These are phyloP conservation scores for Chloroceryle inda DNA, from an alignment of 2,797 vertebrate species.

Conservation along the genomic window DNA sequence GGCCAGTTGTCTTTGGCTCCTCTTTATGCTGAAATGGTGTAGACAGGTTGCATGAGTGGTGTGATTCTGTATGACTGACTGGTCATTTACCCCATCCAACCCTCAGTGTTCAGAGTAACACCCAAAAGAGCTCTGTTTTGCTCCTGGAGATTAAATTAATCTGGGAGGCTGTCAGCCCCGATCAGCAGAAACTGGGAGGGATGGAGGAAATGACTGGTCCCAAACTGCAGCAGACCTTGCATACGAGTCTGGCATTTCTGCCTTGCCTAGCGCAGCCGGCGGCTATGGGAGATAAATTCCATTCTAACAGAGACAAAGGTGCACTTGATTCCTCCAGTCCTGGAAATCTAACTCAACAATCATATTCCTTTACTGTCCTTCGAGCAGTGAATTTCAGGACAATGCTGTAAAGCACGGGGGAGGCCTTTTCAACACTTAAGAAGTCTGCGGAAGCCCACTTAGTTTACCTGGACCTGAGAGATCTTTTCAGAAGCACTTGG, in stretches of 20 bases:
- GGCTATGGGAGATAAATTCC: fast-evolving
- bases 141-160: background rate
- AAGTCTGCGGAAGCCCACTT: background rate
- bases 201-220: background rate
- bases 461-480: background rate
- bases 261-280: background rate
- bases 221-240: background rate
- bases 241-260: background rate
- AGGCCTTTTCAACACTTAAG: background rate
- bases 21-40: background rate
- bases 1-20: background rate
- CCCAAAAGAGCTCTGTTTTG: background rate
- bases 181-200: background rate
- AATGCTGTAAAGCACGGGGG: background rate
- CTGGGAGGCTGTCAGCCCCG: background rate
- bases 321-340: background rate
- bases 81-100: background rate
- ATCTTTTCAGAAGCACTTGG: background rate
- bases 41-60: background rate
- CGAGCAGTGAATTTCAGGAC: background rate
- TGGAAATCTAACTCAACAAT: background rate
- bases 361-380: background rate
- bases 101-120: background rate
- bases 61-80: background rate
- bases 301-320: background rate